Percentiles rank a stretch among this genome's conserved stretches.
These are phyloP conservation scores for Zenarchopterus dispar DNA, from an alignment of 2,797 vertebrate species.

Conservation along the genomic window DNA sequence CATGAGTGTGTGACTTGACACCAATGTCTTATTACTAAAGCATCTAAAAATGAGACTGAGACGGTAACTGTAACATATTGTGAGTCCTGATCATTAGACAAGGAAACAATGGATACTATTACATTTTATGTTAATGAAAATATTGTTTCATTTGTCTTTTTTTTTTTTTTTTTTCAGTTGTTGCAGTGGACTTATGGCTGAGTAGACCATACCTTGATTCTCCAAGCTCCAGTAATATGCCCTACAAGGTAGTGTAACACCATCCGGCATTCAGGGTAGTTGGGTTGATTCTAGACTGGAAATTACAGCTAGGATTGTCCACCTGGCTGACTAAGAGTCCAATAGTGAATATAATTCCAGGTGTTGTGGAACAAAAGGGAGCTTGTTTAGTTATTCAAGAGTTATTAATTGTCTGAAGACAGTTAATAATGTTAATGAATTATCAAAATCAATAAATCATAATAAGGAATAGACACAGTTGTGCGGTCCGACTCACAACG, in stretches of 20 bases:
- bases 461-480: too few species aligned
- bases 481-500: too few species aligned
- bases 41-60: not conserved
- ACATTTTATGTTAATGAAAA: not conserved
- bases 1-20: not conserved
- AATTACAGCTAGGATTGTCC: slow-evolving; percentile 27
- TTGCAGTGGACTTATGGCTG: slow-evolving; percentile 7
- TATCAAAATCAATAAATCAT: too few species aligned
- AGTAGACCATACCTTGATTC: slow-evolving; percentile 44
- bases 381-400: too few species aligned
- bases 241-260: slow-evolving; percentile 39
- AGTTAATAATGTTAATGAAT: too few species aligned
- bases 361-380: too few species aligned
- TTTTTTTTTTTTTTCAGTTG: slow-evolving; percentile 44
- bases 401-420: too few species aligned
- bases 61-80: not conserved
- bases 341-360: too few species aligned
- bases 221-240: slow-evolving; percentile 20
- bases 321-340: too few species aligned
- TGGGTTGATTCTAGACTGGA: slow-evolving; percentile 48
- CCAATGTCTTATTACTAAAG: too few species aligned
- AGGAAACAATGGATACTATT: not conserved
- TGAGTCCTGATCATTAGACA: not conserved
- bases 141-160: slow-evolving; percentile 6
- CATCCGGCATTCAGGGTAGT: slow-evolving; percentile 44